Evolutionary conservation across 2,888 invertebrate genomes (phyloP), one percentile per base, ranked within the genome.

Genomic region (Sinhomidia bicolor): DNA sequence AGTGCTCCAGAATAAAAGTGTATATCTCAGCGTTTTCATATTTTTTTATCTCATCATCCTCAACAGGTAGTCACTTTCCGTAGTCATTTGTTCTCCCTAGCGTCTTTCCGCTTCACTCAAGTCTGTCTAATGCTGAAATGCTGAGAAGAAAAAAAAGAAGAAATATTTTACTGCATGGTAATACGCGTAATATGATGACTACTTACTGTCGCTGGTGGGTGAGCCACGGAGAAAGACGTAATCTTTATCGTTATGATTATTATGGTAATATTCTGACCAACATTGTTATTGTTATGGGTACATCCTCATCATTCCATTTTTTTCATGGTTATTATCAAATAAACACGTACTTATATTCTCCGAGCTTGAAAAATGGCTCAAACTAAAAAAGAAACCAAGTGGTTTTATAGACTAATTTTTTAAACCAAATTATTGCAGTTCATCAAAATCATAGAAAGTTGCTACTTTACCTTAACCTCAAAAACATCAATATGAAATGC

Each of bases 1-100:
- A 47, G 74, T 51, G n/a, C 29, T 32, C 0, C 51, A 23, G 74
- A 76, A 9, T 23, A 41, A 62, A 26, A 65, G n/a, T 47, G 47
- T 44, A 47, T 10, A 41, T 81, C 17, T 51, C 14, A 47, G 32
- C 54, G 17, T 83, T 83, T 83, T 26, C 26, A 57, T 36, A 7
- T n/a, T n/a, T n/a, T 29, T 57, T 57, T 17, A 60, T 79, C 60
- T 79, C 60, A 60, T 57, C 62, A 51, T 82, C 88, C 79, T 88
- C 88, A 88, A 88, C 88, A 88, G 88, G 88, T 88, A 88, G 88
- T 83, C 88, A 88, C 83, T 88, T 88, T 76, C 20, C 9, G 36
- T n/a, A 47, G 76, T 47, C 80, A 86, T 86, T 86, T 81, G 74
- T 81, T 74, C 79, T 71, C 86, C 86, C 86, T 68, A 17, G 79